A percentile compares a stretch with the other conserved stretches of the same genome.
These are phyloP conservation scores for Larimichthys crocea DNA, from an alignment of 2,113 vertebrate species.

Conservation along the genomic window DNA sequence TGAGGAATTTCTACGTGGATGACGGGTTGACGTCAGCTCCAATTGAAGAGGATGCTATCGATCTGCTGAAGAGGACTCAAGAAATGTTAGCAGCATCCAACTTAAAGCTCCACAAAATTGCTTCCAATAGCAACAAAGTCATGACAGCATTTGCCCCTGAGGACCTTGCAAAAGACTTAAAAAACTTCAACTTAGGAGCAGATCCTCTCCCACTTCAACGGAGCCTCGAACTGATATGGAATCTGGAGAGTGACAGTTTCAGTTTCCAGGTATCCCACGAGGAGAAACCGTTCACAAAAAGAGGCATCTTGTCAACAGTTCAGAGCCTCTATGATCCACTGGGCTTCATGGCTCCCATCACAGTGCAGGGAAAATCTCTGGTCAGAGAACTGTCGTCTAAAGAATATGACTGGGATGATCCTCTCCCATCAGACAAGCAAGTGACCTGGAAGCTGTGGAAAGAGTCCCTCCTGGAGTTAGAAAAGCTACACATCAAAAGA, in stretches of 20 bases:
- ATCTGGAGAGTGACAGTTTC: background rate
- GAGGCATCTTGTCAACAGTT: no score
- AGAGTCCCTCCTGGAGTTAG: no score
- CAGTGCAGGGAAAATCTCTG: no score
- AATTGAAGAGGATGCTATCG: background rate
- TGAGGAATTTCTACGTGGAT: background rate
- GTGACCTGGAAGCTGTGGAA: no score
- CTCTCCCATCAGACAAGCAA: no score
- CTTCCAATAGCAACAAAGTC: background rate
- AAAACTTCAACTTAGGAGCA: background rate
- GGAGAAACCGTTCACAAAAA: no score
- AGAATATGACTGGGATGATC: no score
- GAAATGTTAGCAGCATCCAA: background rate
- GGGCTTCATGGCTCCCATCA: no score
- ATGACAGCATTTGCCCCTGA: background rate
- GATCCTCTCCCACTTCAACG: background rate
- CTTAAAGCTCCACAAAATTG: slow-evolving; percentile 1
- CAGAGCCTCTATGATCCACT: no score
- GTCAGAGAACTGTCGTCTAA: no score
- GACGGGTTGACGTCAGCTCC: background rate
- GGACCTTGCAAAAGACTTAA: slow-evolving; percentile 5
- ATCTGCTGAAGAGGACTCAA: background rate
- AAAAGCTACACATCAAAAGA: no score
- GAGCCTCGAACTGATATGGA: slow-evolving; percentile 1
- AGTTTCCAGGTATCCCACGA: no score